phyloP scores from a whole-genome alignment of 2,888 invertebrate species.

The Eupithecia exiguata region DNA sequence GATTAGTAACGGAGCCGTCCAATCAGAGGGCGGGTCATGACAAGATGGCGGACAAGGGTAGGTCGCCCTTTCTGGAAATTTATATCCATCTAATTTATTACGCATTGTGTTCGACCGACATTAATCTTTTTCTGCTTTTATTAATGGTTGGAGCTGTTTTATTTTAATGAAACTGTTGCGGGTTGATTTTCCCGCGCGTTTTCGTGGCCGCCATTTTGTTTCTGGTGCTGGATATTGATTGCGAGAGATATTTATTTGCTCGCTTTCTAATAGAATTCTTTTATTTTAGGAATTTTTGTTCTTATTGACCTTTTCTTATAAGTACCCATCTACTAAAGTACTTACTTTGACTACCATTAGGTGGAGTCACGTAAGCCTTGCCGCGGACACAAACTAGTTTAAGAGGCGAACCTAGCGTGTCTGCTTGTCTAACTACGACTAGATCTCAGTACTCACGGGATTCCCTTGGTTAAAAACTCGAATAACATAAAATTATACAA shows the following conservation, averaged over 20 bases:
- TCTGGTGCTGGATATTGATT: slow-evolving; percentile 40
- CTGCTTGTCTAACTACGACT: too few relatives aligned
- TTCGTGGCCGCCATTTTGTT: slow-evolving; percentile 68
- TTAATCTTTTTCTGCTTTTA: slow-evolving; percentile 82
- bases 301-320: too few relatives aligned
- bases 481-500: too few relatives aligned
- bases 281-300: too few relatives aligned
- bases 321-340: too few relatives aligned
- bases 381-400: too few relatives aligned
- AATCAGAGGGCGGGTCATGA: slow-evolving; percentile 60
- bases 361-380: too few relatives aligned
- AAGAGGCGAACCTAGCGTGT: too few relatives aligned
- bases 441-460: too few relatives aligned
- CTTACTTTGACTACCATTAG: too few relatives aligned
- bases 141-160: slow-evolving; percentile 78
- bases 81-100: slow-evolving; percentile 81
- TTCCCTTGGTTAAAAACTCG: too few relatives aligned
- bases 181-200: slow-evolving; percentile 61
- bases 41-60: slow-evolving; percentile 77
- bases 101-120: slow-evolving; percentile 76
- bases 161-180: slow-evolving; percentile 77
- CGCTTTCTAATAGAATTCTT: neutral
- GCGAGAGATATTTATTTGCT: slow-evolving; percentile 23
- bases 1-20: slow-evolving; percentile 72
- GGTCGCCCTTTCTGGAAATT: slow-evolving; percentile 65